These are phyloP conservation scores for Drosophila pectinifera DNA, from an alignment of 1,140 invertebrate species.

Conservation along the genomic window DNA sequence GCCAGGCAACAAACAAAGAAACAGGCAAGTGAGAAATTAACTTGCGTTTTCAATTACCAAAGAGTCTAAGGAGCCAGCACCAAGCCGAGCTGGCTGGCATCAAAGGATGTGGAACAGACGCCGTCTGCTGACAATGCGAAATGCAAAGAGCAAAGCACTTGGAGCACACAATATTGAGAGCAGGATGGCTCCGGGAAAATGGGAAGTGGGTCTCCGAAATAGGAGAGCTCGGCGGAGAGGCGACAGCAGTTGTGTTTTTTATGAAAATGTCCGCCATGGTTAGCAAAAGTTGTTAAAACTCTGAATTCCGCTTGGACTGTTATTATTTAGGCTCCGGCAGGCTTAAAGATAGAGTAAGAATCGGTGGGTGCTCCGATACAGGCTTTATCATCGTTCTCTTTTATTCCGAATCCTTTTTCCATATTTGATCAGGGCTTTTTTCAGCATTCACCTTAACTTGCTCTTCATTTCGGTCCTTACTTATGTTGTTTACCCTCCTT, in stretches of 20 bases:
- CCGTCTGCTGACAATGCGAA: constrained; percentile 81
- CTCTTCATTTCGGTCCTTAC: constrained; percentile 25
- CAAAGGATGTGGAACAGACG: constrained; percentile 70
- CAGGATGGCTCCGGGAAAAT: constrained; percentile 13
- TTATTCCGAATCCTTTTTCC: constrained; percentile 21
- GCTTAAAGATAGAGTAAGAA: neutral
- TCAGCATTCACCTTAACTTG: constrained; percentile 30
- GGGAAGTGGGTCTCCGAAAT: constrained; percentile 17
- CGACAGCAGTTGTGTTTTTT: constrained; percentile 28
- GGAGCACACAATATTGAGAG: constrained; percentile 59
- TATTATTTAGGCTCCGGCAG: constrained; percentile 28
- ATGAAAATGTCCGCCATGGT: constrained; percentile 30
- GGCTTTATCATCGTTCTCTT: neutral
- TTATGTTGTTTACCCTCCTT: constrained; percentile 33
- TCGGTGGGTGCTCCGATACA: neutral
- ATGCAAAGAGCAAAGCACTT: constrained; percentile 79
- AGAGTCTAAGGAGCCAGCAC: constrained; percentile 32
- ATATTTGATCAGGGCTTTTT: constrained; percentile 37
- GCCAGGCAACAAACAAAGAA: constrained; percentile 36
- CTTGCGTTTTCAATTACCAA: constrained; percentile 82
- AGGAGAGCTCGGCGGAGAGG: constrained; percentile 7
- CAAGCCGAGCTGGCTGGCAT: constrained; percentile 55
- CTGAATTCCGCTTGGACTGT: constrained; percentile 21
- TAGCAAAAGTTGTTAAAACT: constrained; percentile 30
- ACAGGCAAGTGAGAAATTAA: constrained; percentile 76